These are phyloP conservation scores for Dascyllus trimaculatus DNA, from an alignment of 2,113 vertebrate genomes.

Conservation along the genomic window DNA sequence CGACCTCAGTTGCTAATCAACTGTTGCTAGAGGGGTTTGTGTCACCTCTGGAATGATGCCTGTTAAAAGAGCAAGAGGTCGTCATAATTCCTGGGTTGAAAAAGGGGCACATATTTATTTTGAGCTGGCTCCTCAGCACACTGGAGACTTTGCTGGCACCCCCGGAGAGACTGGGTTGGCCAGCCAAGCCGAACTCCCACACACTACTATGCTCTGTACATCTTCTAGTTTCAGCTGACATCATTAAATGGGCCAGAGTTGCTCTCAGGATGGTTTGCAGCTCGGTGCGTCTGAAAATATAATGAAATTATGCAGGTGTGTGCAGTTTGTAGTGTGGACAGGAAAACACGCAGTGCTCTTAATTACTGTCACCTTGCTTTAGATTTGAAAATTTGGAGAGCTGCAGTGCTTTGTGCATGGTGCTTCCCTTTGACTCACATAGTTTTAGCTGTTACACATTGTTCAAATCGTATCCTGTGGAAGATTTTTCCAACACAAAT, in stretches of 20 bases:
- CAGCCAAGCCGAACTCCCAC: slow-evolving; percentile 69
- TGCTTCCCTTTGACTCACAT: background rate
- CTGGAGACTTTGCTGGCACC: slow-evolving; percentile 66
- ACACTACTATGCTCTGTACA: slow-evolving; percentile 60
- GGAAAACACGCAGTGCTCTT: slow-evolving; percentile 18
- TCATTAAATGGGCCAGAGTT: slow-evolving; percentile 49
- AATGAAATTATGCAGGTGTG: slow-evolving; percentile 28
- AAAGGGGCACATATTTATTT: slow-evolving; percentile 61
- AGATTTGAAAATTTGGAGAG: background rate
- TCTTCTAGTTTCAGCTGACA: slow-evolving; percentile 45
- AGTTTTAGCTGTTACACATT: background rate
- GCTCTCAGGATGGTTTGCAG: slow-evolving; percentile 27
- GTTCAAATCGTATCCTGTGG: slow-evolving; percentile 1
- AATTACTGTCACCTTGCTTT: slow-evolving; percentile 25
- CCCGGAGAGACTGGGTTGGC: slow-evolving; percentile 42
- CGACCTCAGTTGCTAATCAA: slow-evolving; percentile 28
- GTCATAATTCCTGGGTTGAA: slow-evolving; percentile 41
- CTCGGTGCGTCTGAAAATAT: slow-evolving; percentile 33
- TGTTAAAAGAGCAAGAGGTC: slow-evolving; percentile 42
- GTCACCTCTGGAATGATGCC: slow-evolving; percentile 2
- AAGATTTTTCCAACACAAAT: slow-evolving; percentile 19
- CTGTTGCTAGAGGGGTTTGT: background rate
- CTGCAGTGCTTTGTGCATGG: background rate
- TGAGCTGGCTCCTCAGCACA: slow-evolving; percentile 38
- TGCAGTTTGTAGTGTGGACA: slow-evolving; percentile 3